A percentile compares a stretch with the other conserved stretches of the same genome.
Evolutionary conservation across 2,888 invertebrate genomes (phyloP).

Genomic region (Lottia scabra): DNA sequence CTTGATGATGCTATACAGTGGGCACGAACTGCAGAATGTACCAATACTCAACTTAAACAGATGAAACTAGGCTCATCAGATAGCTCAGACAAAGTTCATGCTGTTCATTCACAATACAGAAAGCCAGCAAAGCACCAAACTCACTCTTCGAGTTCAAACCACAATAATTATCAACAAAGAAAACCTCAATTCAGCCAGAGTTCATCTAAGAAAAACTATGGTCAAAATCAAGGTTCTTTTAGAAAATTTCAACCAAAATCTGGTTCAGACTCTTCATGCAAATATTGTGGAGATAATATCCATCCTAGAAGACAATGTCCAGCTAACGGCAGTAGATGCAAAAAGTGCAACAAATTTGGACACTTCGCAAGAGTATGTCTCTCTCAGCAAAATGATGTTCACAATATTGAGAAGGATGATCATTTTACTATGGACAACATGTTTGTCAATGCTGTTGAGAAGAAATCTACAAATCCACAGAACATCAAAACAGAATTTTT

Average conservation of each 20-base stretch:
- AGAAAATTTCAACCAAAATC: no score
- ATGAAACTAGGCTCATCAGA: background rate
- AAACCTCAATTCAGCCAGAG: no score
- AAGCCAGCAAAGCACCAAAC: no score
- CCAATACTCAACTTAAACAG: background rate
- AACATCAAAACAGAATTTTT: no score
- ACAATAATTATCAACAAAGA: no score
- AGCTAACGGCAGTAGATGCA: background rate
- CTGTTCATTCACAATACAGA: no score
- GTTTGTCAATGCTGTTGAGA: background rate
- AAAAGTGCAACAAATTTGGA: background rate
- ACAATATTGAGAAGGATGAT: background rate
- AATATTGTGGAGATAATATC: background rate
- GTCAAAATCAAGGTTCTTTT: no score
- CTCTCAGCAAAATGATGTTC: background rate
- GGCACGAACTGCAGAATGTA: conserved; percentile 1
- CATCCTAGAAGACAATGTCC: conserved; percentile 4
- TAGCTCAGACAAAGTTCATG: no score
- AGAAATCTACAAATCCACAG: background rate
- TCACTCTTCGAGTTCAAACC: no score
- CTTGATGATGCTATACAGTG: background rate
- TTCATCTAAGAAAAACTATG: no score
- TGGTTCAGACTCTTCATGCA: background rate
- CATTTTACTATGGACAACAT: background rate
- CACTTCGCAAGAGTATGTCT: background rate